These are phyloP conservation scores for Mellivora capensis DNA, from an alignment of 2,113 vertebrate species.

Conservation along the genomic window DNA sequence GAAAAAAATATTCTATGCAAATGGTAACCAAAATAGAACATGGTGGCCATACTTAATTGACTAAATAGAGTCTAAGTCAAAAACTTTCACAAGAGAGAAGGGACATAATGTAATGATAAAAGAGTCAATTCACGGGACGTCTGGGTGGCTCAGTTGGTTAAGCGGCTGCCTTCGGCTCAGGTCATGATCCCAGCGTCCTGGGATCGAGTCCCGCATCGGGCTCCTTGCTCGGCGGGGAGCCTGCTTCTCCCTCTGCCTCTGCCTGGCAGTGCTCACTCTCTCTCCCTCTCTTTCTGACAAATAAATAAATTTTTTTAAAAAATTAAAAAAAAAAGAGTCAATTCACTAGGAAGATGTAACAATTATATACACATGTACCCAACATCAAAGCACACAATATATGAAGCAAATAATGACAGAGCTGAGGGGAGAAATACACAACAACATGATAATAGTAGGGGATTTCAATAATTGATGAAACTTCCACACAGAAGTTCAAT, in stretches of 20 bases:
- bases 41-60: not conserved
- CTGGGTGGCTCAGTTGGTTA: too few relatives aligned
- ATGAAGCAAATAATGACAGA: not conserved
- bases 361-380: not conserved
- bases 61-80: not conserved
- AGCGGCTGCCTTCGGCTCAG: too few relatives aligned
- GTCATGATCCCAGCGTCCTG: too few relatives aligned
- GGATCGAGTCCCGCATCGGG: too few relatives aligned
- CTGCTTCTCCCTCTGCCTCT: too few relatives aligned
- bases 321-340: not conserved
- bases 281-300: too few relatives aligned
- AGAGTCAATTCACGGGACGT: not conserved
- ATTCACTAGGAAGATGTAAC: not conserved
- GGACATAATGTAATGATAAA: not conserved
- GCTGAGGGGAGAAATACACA: not conserved
- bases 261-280: too few relatives aligned
- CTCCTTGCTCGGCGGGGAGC: too few relatives aligned
- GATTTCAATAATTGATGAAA: not conserved
- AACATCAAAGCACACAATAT: not conserved
- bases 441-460: not conserved
- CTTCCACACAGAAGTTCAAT: not conserved
- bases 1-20: not conserved
- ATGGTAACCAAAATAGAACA: not conserved
- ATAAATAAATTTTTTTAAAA: too few relatives aligned
- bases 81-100: not conserved